phyloP scores from a whole-genome alignment of 2,888 invertebrate genomes.

The Lamellibrachia satsuma region DNA sequence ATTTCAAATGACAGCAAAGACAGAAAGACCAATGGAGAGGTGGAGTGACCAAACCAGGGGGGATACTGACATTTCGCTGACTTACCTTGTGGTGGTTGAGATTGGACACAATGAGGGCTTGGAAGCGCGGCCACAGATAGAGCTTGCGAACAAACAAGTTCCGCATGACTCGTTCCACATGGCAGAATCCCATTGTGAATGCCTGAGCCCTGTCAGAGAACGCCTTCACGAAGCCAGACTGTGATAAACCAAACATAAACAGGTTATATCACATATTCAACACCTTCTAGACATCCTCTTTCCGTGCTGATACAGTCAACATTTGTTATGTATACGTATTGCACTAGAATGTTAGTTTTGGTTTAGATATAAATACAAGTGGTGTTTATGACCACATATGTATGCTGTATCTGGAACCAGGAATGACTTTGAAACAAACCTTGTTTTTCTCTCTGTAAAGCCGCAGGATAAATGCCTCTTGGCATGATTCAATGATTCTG shows the following conservation, averaged over 20 bases:
- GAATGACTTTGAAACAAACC: conserved; percentile 64
- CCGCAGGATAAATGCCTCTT: conserved; percentile 93
- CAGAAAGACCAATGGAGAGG: too few relatives aligned
- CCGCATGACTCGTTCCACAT: conserved; percentile 92
- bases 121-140: conserved; percentile 91
- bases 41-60: too few relatives aligned
- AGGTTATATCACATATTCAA: too few relatives aligned
- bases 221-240: conserved; percentile 84
- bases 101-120: conserved; percentile 73
- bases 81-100: conserved; percentile 72
- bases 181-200: conserved; percentile 89
- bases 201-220: conserved; percentile 89
- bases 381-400: too few relatives aligned
- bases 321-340: too few relatives aligned
- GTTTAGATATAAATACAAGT: too few relatives aligned
- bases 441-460: conserved; percentile 92
- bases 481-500: conserved; percentile 78
- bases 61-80: neutral
- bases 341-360: too few relatives aligned
- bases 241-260: neutral
- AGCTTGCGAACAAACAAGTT: conserved; percentile 89
- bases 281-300: too few relatives aligned
- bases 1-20: too few relatives aligned
- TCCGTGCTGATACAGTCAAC: too few relatives aligned
- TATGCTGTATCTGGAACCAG: too few relatives aligned